Evolutionary conservation across 2,113 vertebrate species (phyloP).

Genomic region (Uria lomvia): DNA sequence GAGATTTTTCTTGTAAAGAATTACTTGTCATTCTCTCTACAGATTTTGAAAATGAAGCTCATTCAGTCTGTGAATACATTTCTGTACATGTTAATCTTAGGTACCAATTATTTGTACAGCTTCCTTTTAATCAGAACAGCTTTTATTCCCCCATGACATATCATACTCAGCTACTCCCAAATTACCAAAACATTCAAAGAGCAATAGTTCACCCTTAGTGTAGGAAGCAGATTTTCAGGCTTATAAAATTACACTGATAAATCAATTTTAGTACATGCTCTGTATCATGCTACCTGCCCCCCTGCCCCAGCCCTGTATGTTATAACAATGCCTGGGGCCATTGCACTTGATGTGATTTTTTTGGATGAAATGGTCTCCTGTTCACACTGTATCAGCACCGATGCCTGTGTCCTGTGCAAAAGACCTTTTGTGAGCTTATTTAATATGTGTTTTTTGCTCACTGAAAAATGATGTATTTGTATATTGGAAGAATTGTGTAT

Average conservation of each 20-base stretch:
- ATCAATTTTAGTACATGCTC: not conserved
- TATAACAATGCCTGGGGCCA: not conserved
- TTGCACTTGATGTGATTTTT: not conserved
- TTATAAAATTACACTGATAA: slow-evolving; percentile 12
- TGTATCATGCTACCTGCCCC: not conserved
- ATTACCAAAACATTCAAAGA: slow-evolving; percentile 6
- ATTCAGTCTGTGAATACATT: not conserved
- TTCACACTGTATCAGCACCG: not conserved
- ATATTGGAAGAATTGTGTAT: not conserved
- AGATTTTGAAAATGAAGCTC: not conserved
- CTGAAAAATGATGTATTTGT: not conserved
- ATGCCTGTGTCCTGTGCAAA: not conserved
- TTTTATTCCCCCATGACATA: not conserved
- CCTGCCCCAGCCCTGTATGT: not conserved
- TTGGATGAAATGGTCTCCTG: not conserved
- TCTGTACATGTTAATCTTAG: not conserved
- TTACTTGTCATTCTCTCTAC: not conserved
- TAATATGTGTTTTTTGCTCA: not conserved
- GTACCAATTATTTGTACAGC: not conserved
- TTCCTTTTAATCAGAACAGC: not conserved
- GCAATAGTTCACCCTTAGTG: not conserved
- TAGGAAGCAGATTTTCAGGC: not conserved
- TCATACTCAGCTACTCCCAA: not conserved
- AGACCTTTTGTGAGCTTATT: not conserved
- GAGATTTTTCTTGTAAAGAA: not conserved